These are phyloP conservation scores for Silurus meridionalis DNA, from an alignment of 2,113 vertebrate genomes.

Conservation along the genomic window DNA sequence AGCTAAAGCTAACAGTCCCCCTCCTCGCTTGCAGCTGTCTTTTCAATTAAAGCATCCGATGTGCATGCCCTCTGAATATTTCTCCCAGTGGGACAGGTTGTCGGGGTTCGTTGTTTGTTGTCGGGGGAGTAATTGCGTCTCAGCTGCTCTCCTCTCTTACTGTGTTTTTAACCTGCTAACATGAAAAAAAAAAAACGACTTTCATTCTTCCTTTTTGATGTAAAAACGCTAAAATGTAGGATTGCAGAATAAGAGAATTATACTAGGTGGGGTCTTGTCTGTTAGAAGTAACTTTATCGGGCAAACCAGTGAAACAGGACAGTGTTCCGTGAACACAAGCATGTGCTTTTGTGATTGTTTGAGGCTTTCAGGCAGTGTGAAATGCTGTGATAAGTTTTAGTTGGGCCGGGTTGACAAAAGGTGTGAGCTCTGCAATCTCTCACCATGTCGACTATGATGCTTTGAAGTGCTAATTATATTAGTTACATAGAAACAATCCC, in stretches of 20 bases:
- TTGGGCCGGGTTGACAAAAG: constrained; percentile 29
- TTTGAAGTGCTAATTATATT: constrained; percentile 55
- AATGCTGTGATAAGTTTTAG: constrained; percentile 29
- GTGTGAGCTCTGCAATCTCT: constrained; percentile 27
- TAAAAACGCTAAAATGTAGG: constrained; percentile 17
- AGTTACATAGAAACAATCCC: constrained; percentile 45
- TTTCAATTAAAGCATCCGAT: constrained; percentile 39
- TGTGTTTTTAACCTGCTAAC: constrained; percentile 23
- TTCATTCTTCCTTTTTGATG: background rate
- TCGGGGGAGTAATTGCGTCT: constrained; percentile 48
- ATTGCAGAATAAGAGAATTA: constrained; percentile 12
- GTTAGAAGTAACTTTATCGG: background rate
- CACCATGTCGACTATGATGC: constrained; percentile 36
- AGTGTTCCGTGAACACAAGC: background rate
- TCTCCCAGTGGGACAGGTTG: constrained; percentile 34
- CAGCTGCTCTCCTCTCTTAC: constrained; percentile 16
- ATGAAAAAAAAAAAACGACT: background rate
- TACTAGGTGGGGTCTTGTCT: background rate
- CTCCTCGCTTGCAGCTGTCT: constrained; percentile 19
- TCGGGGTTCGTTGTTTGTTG: constrained; percentile 31
- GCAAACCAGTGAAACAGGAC: background rate
- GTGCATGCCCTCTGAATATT: constrained; percentile 12
- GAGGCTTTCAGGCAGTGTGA: constrained; percentile 34
- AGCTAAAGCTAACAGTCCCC: constrained; percentile 7
- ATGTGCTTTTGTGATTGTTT: constrained; percentile 14